phyloP scores from a whole-genome alignment of 2,888 invertebrate species.

The Mamestra brassicae region DNA sequence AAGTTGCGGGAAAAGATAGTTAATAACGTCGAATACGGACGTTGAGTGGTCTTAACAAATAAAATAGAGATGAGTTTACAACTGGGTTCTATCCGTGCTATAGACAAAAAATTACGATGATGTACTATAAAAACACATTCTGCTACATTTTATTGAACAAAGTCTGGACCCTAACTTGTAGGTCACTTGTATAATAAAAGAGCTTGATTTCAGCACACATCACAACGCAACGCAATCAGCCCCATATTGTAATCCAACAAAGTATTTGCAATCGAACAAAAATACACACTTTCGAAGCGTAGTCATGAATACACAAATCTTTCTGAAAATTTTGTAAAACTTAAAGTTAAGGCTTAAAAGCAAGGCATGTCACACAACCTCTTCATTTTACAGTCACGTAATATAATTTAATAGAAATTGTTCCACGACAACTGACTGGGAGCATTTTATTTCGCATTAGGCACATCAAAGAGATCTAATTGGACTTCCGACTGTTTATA shows the following conservation, averaged over 20 bases:
- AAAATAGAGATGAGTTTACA: too few relatives aligned
- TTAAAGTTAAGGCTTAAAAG: constrained; percentile 71
- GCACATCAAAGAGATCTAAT: constrained; percentile 79
- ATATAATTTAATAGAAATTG: constrained; percentile 87
- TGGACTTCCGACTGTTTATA: constrained; percentile 66
- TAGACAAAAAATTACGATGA: too few relatives aligned
- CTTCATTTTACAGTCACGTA: constrained; percentile 88
- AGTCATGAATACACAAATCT: constrained; percentile 77
- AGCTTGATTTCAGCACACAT: not conserved
- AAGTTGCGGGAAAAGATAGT: too few relatives aligned
- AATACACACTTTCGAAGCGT: constrained; percentile 56
- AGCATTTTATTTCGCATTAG: constrained; percentile 82
- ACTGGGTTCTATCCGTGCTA: too few relatives aligned
- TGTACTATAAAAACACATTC: not conserved
- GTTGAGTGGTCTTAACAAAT: too few relatives aligned
- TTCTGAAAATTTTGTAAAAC: constrained; percentile 77
- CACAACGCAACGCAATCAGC: constrained; percentile 38
- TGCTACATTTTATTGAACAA: not conserved
- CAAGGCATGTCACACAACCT: constrained; percentile 70
- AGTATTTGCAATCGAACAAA: constrained; percentile 40
- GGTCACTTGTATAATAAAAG: not conserved
- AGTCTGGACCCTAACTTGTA: not conserved
- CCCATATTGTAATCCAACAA: not conserved
- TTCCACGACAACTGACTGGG: constrained; percentile 83
- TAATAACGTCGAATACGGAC: too few relatives aligned